These are phyloP conservation scores for Nephrotoma guestfalica DNA, from an alignment of 2,888 invertebrate genomes.

Conservation along the genomic window DNA sequence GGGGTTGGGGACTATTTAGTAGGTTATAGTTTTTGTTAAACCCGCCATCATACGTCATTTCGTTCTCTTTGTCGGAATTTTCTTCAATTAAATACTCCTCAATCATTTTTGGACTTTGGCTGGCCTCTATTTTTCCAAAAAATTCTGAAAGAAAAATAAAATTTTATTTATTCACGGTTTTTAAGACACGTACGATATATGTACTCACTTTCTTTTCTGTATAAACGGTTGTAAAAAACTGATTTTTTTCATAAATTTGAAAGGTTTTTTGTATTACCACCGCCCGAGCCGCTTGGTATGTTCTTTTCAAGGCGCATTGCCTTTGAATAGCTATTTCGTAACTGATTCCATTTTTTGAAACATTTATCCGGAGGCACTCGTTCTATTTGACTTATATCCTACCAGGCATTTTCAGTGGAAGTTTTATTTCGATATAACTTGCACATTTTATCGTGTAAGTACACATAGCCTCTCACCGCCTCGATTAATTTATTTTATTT, in stretches of 20 bases:
- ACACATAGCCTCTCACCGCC: not conserved
- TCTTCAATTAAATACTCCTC: not conserved
- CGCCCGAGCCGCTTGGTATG: not conserved
- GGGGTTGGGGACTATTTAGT: too few species aligned
- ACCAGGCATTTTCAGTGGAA: not conserved
- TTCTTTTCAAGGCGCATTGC: not conserved
- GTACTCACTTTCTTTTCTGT: not conserved
- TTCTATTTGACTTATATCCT: not conserved
- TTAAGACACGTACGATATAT: too few species aligned
- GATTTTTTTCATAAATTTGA: not conserved
- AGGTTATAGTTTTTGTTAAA: not conserved
- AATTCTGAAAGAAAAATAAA: not conserved
- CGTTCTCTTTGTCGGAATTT: not conserved
- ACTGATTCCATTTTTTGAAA: not conserved
- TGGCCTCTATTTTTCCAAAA: not conserved
- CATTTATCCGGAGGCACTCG: not conserved
- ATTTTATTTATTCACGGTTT: not conserved
- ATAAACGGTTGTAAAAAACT: not conserved
- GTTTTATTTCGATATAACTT: not conserved
- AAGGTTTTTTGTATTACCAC: not conserved
- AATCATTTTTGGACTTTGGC: not conserved
- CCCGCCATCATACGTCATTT: not conserved
- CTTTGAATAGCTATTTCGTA: not conserved
- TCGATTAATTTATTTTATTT: not conserved
- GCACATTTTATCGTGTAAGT: not conserved